Evolutionary conservation across 2,888 invertebrate species (phyloP), one percentile per base, ranked within the genome.

Genomic region (Aspidiotus rigidus): DNA sequence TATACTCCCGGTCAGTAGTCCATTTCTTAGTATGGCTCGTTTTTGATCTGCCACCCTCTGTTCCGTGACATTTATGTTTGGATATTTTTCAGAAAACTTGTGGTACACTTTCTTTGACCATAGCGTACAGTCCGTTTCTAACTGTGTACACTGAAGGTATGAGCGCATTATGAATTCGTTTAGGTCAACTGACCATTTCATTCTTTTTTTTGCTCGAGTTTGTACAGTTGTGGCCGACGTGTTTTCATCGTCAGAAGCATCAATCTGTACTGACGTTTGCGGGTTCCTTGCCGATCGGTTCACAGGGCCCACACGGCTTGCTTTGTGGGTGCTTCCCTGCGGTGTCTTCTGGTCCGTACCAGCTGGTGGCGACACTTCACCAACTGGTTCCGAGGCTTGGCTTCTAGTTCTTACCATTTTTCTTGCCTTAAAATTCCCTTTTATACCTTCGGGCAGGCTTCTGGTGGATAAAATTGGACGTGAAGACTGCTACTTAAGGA

Each of bases 31-130:
- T 49, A 49, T 49, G 10, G 49, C 49, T n/a, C 49, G 49, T 49
- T 49, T 49, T 49, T 49, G 49, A n/a, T 49, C 49, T n/a, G 49
- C 49, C n/a, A 49, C n/a, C 49, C n/a, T 49, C n/a, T 49, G 49
- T 49, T 49, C 49, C 49, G 49, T 49, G 49, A 49, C 49, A 13
- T n/a, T 49, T 11, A 49, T 49, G 10, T 49, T 11, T n/a, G 49
- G 49, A n/a, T 49, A 49, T n/a, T 49, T 49, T n/a, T 49, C 49
- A n/a, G 11, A 49, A n/a, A 49, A 49, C n/a, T 13, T 49, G 1
- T 49, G 49, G n/a, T 49, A 49, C n/a, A 49, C 49, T n/a, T 49
- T 49, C 3, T 49, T 49, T n/a, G 11, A 13, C 49, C 49, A 49
- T 49, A n/a, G 11, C 6, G n/a, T 49, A 49, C 49, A 49, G 49